Conservation (phyloP, 2,888 invertebrate species). For the Melanostoma mellinum region DNA sequence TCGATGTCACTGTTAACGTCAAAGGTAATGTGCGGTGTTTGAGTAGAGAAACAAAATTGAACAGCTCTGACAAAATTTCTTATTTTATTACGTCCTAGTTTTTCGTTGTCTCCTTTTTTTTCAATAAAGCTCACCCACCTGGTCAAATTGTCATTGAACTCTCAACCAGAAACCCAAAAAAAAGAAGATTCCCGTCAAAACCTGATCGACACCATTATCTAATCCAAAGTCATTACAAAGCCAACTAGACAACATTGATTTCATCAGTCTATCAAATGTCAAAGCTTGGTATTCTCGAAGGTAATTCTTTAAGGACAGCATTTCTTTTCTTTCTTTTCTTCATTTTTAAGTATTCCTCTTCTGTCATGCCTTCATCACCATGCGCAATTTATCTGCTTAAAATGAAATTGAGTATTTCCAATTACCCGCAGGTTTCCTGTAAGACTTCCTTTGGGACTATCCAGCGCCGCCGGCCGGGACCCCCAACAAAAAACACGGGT, state of each 20-base stretch:
- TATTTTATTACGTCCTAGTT: too few relatives aligned
- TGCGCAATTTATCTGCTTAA: slow-evolving; percentile 49
- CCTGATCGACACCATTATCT: slow-evolving; percentile 24
- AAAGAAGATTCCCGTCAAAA: slow-evolving; percentile 8
- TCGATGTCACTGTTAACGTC: too few relatives aligned
- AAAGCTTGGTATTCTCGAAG: slow-evolving; percentile 26
- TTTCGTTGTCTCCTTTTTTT: too few relatives aligned
- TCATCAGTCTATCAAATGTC: slow-evolving; percentile 59
- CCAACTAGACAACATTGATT: slow-evolving; percentile 52
- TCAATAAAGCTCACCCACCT: too few relatives aligned
- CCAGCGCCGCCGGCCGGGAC: slow-evolving; percentile 9
- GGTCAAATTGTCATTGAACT: too few relatives aligned
- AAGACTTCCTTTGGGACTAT: slow-evolving; percentile 49
- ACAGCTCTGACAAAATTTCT: too few relatives aligned
- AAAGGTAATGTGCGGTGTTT: too few relatives aligned
- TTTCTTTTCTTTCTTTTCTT: slow-evolving; percentile 5
- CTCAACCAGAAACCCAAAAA: background rate
- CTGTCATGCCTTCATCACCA: slow-evolving; percentile 19
- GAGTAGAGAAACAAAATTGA: too few relatives aligned
- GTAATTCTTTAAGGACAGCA: slow-evolving; percentile 12
- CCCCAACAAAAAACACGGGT: slow-evolving; percentile 47
- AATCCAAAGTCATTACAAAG: slow-evolving; percentile 43
- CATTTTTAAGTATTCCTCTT: slow-evolving; percentile 40
- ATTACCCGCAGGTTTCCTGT: slow-evolving; percentile 42
- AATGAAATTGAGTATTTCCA: slow-evolving; percentile 65